Evolutionary conservation across 1,140 invertebrate genomes (phyloP).

Genomic region (Drosophila takahashii): DNA sequence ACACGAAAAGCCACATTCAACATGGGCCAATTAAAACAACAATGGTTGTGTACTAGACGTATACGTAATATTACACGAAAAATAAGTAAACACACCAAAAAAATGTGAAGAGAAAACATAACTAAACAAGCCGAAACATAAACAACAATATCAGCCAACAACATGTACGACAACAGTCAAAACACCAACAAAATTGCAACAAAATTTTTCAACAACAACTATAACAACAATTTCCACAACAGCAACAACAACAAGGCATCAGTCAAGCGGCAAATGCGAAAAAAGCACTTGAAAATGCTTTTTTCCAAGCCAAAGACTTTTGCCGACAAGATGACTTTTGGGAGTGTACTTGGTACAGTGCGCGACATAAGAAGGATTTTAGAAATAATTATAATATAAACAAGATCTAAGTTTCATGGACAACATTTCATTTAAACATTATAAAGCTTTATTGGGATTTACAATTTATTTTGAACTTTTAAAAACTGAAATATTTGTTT

Average conservation of each 20-base stretch:
- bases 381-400: no score
- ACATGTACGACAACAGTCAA: constrained; percentile 26
- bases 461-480: no score
- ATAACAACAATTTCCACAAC: constrained; percentile 10
- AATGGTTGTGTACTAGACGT: constrained; percentile 24
- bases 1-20: constrained; percentile 34
- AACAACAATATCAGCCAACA: constrained; percentile 39
- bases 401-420: no score
- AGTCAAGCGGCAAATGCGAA: constrained; percentile 40
- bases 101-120: constrained; percentile 27
- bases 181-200: not conserved
- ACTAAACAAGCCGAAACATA: constrained; percentile 46
- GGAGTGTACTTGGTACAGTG: constrained; percentile 20
- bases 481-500: no score
- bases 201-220: constrained; percentile 13
- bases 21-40: constrained; percentile 39
- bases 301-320: constrained; percentile 32
- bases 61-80: constrained; percentile 38
- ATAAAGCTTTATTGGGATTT: no score
- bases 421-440: no score
- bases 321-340: constrained; percentile 16
- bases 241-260: constrained; percentile 17
- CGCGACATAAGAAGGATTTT: not conserved
- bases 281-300: constrained; percentile 37
- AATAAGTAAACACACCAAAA: not conserved